Conservation (phyloP, 2,888 invertebrate species). For the Portevinia maculata region DNA sequence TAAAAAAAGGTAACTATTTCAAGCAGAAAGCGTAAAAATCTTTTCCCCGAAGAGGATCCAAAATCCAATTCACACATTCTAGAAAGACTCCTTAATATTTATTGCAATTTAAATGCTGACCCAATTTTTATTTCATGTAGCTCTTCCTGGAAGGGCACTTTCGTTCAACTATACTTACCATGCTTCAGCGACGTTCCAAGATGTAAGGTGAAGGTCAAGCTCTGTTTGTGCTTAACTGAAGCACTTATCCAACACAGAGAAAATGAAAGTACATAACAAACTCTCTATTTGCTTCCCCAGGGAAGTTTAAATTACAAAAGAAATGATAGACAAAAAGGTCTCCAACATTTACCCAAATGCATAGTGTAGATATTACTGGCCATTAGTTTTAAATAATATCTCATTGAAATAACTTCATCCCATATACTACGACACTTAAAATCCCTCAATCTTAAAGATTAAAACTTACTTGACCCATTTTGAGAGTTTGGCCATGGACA, state of each 20-base stretch:
- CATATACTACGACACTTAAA: not conserved
- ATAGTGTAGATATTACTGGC: not conserved
- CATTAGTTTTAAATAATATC: not conserved
- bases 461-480: conserved; percentile 47
- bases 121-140: conserved; percentile 32
- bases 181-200: not conserved
- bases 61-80: not conserved
- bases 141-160: conserved; percentile 38
- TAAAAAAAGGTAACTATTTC: too few relatives aligned
- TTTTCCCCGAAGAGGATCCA: conserved; percentile 1
- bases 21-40: not conserved
- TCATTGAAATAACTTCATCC: too few relatives aligned
- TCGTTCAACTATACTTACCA: conserved; percentile 5
- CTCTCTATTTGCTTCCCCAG: conserved; percentile 15
- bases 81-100: conserved; percentile 59
- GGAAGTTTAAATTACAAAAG: not conserved
- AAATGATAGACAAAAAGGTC: not conserved
- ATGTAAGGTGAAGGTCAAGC: conserved; percentile 41
- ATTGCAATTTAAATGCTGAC: conserved; percentile 65
- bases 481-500: not conserved
- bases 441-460: not conserved
- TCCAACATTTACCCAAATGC: not conserved
- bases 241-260: conserved; percentile 19
- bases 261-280: conserved; percentile 28
- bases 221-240: conserved; percentile 16